Evolutionary conservation across 2,797 vertebrate species (phyloP), one percentile per base, ranked within the genome.

Genomic region (Nyctalus aviator): DNA sequence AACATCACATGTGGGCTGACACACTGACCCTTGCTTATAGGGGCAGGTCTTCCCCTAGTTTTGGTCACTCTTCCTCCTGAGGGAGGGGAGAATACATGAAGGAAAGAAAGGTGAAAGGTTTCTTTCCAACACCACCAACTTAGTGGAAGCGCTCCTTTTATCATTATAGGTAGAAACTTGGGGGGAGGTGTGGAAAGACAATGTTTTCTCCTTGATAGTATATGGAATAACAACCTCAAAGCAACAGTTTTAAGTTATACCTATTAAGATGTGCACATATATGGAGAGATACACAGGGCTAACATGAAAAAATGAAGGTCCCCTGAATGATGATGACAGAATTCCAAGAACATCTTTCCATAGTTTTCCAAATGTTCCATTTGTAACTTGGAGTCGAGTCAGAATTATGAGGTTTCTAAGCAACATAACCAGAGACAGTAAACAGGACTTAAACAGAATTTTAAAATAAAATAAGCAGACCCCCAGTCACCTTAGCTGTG

Each of bases 281-380:
- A 27, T 69, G 66, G 53, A 86, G 59, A 90, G 37, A 79, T 21
- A 84, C 11, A 20, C 21, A 76, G 69, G 46, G 48, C 92, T 85
- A 81, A 93, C 25, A 41, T 59, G 73, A 48, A 14, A 48, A 48
- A 48, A 87, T 68, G 75, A 91, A 83, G 20, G 23, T 92, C 91
- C 48, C 71, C 68, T 69, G 37, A 76, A 78, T 23, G 44, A 78
- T 23, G 44, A 77, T 82, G 71, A 86, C 23, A 46, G 76, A 41
- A 73, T 87, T 94, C 89, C 95, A 95, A 83, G 91, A 95, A 92
- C n/a, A 81, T 78, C 96, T 94, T 94, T 37, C 55, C 41, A 68
- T 81, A 79, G 44, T 95, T 95, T 96, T 95, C 81, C 91, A 97
- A 96, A 94, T 90, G 94, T 96, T 95, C 87, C 96, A 90, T 97